These are phyloP conservation scores for Ferrisia virgata DNA, from an alignment of 2,888 invertebrate genomes.

Conservation along the genomic window DNA sequence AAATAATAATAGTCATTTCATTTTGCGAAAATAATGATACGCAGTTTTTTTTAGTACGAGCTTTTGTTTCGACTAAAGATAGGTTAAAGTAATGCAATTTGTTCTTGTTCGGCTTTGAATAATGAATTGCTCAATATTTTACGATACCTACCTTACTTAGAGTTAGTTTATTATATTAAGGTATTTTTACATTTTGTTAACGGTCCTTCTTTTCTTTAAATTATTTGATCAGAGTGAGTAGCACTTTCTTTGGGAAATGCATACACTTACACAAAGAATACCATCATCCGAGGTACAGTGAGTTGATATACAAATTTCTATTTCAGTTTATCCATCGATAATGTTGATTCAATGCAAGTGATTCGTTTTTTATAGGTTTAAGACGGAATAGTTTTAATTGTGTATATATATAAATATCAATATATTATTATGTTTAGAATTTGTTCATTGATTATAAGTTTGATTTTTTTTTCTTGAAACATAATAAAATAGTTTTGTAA, in stretches of 20 bases:
- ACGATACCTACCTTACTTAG: conserved; percentile 1
- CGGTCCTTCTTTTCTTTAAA: not conserved
- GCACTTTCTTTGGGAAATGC: not conserved
- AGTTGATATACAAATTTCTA: not conserved
- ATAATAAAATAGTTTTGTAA: conserved; percentile 29
- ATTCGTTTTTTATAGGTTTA: conserved; percentile 1
- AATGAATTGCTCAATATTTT: conserved; percentile 30
- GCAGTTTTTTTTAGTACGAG: not conserved
- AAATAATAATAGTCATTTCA: not conserved
- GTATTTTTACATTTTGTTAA: conserved; percentile 1
- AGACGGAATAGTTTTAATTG: conserved; percentile 2
- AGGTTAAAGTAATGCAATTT: not conserved
- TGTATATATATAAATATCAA: conserved; percentile 32
- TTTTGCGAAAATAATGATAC: not conserved
- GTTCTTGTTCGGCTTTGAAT: conserved; percentile 6
- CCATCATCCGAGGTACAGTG: not conserved
- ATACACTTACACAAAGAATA: not conserved
- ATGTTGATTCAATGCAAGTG: not conserved
- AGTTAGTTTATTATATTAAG: conserved; percentile 12
- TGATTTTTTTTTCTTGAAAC: conserved; percentile 25
- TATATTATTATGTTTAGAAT: conserved; percentile 9
- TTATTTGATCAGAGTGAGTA: not conserved
- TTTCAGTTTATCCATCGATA: not conserved
- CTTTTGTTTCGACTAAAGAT: not conserved
- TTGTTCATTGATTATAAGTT: conserved; percentile 32